Base-by-base conservation (phyloP, 2,113 vertebrate genomes). In the Baryphthengus martii region DNA sequence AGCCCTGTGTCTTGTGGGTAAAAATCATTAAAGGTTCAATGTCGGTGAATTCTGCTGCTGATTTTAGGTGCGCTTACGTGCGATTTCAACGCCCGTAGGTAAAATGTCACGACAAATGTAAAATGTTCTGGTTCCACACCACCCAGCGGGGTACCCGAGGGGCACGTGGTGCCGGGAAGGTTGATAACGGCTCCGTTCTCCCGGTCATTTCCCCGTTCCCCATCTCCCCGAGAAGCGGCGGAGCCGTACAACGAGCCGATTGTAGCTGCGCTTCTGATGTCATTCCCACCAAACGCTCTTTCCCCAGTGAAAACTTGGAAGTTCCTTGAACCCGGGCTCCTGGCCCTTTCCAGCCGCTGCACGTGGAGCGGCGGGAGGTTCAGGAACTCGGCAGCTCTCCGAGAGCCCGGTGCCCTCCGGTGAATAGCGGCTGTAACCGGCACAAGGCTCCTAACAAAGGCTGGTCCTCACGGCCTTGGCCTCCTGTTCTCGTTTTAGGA, bases 181-280 rank as follows among this genome's bases (percentile, higher is more conserved):
- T 20, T 70, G 17, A 0, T 49, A 28, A 8, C 35, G 12, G 56
- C 62, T 14, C 1, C 1, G 6, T 19, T 75, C 5, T 52, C 42
- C 56, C 7, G 2, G 7, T 63, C 45, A 39, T 61, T 45, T 74
- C 17, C 72, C 70, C 10, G 40, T 18, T 44, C 49, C 81, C 72
- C 15, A 3, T 49, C 67, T 53, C 62, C 75, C 65, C 2, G 37
- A 70, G 86, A 35, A 19, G 53, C 7, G 1, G 80, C 85, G 12
- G 1, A 35, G 37, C 81, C 3, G 0, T 18, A 95, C 91, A 95
- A 95, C 72, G 88, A 37, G 26, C 1, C 9, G 23, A 88, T 84
- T 96, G 93, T 92, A 25, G 37, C 73, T 40, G 89, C 3, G 74
- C 76, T 76, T 89, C 85, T 96, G 95, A 95, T 90, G 85, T 96